Conservation (phyloP, 2,113 vertebrate genomes). For the Crotalus helleri region DNA sequence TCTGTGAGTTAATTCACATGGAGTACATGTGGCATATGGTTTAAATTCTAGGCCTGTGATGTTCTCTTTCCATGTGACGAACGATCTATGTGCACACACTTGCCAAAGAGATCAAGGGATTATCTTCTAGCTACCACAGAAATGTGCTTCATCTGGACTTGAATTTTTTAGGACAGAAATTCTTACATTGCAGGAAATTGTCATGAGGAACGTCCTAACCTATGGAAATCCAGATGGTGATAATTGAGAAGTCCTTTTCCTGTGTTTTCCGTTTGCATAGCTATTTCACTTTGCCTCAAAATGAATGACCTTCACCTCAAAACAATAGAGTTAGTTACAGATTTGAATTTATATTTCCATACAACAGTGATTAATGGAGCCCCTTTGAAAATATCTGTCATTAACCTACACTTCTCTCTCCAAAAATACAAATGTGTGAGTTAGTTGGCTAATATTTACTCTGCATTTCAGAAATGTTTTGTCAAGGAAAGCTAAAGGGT, state of each 20-base stretch:
- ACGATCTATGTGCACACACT: background rate
- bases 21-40: background rate
- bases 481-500: background rate
- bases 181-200: background rate
- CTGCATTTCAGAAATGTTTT: background rate
- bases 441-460: background rate
- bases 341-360: background rate
- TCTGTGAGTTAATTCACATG: background rate
- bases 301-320: background rate
- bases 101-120: conserved; percentile 1
- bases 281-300: background rate
- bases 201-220: background rate
- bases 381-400: background rate
- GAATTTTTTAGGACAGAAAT: background rate
- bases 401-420: background rate
- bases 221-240: background rate
- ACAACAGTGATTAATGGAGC: background rate
- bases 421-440: background rate
- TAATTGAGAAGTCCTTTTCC: background rate
- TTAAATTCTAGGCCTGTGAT: background rate
- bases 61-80: background rate
- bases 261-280: background rate
- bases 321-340: background rate
- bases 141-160: background rate
- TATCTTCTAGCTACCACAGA: background rate